Percentiles rank a stretch among this genome's conserved stretches.
Conservation (phyloP, 30 jellyfish, hydroid and myxozoan genomes). For the Cassiopea xamachana region DNA sequence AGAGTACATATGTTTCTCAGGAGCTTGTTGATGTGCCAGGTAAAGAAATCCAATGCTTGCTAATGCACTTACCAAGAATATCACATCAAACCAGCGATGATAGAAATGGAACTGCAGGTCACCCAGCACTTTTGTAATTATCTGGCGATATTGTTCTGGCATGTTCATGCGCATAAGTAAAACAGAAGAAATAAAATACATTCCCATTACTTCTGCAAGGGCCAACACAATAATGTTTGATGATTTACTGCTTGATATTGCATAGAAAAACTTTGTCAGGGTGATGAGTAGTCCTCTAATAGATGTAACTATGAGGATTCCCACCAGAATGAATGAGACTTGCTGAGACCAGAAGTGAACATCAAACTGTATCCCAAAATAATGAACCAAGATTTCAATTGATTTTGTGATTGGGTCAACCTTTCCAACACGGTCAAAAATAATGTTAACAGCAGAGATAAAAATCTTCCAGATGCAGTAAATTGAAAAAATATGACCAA, state of each 20-base stretch:
- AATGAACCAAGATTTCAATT: constrained; percentile 86
- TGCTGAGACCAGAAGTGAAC: constrained; percentile 98
- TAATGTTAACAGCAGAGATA: constrained; percentile 93
- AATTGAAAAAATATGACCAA: constrained; percentile 92
- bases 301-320: constrained; percentile 93
- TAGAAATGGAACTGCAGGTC: constrained; percentile 94
- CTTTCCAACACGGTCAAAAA: constrained; percentile 97
- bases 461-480: constrained; percentile 97
- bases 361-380: constrained; percentile 86
- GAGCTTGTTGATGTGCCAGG: constrained; percentile 98
- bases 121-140: constrained; percentile 93
- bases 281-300: constrained; percentile 95
- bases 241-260: constrained; percentile 92
- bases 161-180: constrained; percentile 95
- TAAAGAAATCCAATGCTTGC: constrained; percentile 96
- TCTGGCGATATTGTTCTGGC: constrained; percentile 96
- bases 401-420: constrained; percentile 95
- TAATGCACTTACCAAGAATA: constrained; percentile 94
- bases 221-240: constrained; percentile 94
- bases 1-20: constrained; percentile 89
- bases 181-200: constrained; percentile 95
- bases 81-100: constrained; percentile 98
- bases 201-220: constrained; percentile 97
- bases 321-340: constrained; percentile 89
- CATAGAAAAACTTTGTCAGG: constrained; percentile 91